Evolutionary conservation across 2,113 vertebrate species (phyloP), one percentile per base, ranked within the genome.

Genomic region (Psophia crepitans): DNA sequence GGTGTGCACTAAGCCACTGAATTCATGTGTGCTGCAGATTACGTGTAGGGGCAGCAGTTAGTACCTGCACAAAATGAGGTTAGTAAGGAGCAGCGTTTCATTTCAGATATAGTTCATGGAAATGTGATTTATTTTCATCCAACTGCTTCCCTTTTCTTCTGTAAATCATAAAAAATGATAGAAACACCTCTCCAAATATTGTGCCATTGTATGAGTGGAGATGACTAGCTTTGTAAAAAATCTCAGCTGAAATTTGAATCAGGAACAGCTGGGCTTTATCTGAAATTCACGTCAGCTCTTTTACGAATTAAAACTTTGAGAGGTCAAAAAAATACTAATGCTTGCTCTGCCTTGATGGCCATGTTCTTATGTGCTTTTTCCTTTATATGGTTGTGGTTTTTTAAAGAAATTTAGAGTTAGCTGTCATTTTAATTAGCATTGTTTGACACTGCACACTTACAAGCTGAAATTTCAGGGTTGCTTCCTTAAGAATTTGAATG

Each of bases 21-120:
- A 83, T 66, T 91, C 3, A 4, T 8, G 13, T 9, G 5, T 66
- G 83, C 63, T 48, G 5, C 49, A 70, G 71, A 26, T 4, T 23
- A 12, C 0, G 2, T 56, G 51, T 53, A 79, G 0, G 0, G 60
- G 80, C 84, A 94, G 49, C 54, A 44, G 17, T 13, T 46, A 39
- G 61, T 56, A 76, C 28, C 57, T 89, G 53, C 65, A 28, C 3
- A 1, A 54, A 57, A 37, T 41, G 51, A 85, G 71, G 26, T 77
- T 56, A 56, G 49, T 53, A 88, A 77, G 54, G 28, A 89, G 17
- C 63, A 81, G 51, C 0, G 1, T 81, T 84, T 87, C 12, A 33
- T 49, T 75, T 79, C 71, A 80, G 23, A 53, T 66, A 24, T 9
- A 69, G 20, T 64, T 81, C 65, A 73, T 43, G 49, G 51, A 92